Percentiles rank a stretch among this genome's conserved stretches.
phyloP scores from a whole-genome alignment of 2,888 invertebrate species.

The Deladenus siricidicola region DNA sequence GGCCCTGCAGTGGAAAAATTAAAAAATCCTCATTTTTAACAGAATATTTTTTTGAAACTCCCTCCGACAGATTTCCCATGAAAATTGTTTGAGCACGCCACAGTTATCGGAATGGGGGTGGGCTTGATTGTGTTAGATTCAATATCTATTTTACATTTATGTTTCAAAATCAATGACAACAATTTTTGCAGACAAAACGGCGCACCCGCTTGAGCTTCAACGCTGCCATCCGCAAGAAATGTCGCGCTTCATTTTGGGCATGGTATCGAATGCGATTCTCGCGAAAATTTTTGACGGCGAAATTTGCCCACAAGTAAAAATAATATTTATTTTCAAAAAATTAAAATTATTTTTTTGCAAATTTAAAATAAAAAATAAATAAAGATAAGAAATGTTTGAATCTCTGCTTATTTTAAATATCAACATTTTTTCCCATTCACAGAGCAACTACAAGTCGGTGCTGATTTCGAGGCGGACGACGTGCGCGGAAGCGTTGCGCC shows the following conservation, averaged over 20 bases:
- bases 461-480: constrained; percentile 39
- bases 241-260: constrained; percentile 75
- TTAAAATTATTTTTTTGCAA: not conserved
- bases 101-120: too few species aligned
- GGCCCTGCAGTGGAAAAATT: too few species aligned
- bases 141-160: too few species aligned
- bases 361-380: not conserved
- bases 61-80: too few species aligned
- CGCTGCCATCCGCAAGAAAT: constrained; percentile 88
- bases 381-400: not conserved
- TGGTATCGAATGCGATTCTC: constrained; percentile 73
- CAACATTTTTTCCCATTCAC: constrained; percentile 17
- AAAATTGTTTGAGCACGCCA: too few species aligned
- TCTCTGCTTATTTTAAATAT: constrained; percentile 2
- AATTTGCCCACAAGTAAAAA: constrained; percentile 56
- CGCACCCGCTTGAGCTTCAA: constrained; percentile 79
- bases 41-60: too few species aligned
- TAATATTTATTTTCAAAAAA: not conserved
- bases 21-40: too few species aligned
- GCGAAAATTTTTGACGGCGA: constrained; percentile 85
- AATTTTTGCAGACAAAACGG: constrained; percentile 79
- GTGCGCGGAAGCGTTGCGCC: constrained; percentile 29
- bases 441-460: constrained; percentile 49
- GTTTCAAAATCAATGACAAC: too few species aligned
- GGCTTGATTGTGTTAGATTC: too few species aligned